These are phyloP conservation scores for Drosophila seguyi DNA, from an alignment of 1,140 invertebrate genomes.

Conservation along the genomic window DNA sequence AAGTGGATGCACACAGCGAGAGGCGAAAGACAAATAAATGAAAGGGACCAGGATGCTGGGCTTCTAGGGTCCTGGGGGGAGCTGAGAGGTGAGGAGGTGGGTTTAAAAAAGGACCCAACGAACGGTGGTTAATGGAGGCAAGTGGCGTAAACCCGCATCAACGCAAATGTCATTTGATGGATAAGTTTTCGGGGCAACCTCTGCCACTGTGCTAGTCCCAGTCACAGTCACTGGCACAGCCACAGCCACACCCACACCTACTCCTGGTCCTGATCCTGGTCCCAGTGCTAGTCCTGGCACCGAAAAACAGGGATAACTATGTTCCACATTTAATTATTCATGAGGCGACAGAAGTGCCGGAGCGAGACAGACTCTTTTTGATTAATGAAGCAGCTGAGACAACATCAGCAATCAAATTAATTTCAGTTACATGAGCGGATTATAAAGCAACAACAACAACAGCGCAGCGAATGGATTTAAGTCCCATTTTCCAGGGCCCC, in stretches of 20 bases:
- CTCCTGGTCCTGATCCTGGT: conserved; percentile 4
- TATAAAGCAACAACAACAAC: conserved; percentile 52
- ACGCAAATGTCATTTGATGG: conserved; percentile 81
- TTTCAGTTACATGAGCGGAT: conserved; percentile 81
- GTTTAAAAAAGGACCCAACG: background rate
- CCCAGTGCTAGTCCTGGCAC: conserved; percentile 11
- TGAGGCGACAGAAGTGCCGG: conserved; percentile 59
- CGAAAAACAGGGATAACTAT: conserved; percentile 64
- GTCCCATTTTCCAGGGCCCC: background rate
- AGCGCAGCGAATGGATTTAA: background rate
- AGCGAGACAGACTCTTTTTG: conserved; percentile 59
- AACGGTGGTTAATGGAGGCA: conserved; percentile 20
- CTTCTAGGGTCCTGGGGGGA: background rate
- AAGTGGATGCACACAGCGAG: conserved; percentile 48
- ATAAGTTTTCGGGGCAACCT: conserved; percentile 67
- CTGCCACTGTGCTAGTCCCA: background rate
- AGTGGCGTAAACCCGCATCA: conserved; percentile 71
- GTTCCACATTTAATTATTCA: conserved; percentile 81
- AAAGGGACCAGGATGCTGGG: conserved; percentile 6
- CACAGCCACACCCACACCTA: background rate
- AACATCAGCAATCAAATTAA: conserved; percentile 84
- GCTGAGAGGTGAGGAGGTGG: background rate
- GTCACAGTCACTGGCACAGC: too few species aligned
- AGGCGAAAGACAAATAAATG: conserved; percentile 64
- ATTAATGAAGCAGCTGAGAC: conserved; percentile 83